phyloP scores from a whole-genome alignment of 2,888 invertebrate genomes.

The Stratiomys singularior region DNA sequence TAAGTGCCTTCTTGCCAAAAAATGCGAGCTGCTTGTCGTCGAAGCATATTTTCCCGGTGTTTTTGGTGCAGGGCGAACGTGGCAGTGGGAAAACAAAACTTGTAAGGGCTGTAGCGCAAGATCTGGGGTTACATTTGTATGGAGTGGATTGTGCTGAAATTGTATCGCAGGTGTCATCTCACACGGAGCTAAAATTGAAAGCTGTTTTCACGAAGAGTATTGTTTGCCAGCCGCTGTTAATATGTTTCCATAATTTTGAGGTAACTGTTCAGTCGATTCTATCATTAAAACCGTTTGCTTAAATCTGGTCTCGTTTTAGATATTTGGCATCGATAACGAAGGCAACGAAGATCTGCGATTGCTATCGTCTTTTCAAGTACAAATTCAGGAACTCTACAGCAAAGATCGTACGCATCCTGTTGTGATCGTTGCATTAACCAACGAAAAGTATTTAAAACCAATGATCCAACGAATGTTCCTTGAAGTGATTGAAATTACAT shows the following conservation, averaged over 20 bases:
- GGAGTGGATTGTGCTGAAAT: slow-evolving; percentile 79
- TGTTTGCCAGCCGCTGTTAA: slow-evolving; percentile 78
- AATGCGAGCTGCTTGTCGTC: slow-evolving; percentile 61
- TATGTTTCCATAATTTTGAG: slow-evolving; percentile 71
- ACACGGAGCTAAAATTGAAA: slow-evolving; percentile 84
- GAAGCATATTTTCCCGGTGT: slow-evolving; percentile 70
- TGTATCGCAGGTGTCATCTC: slow-evolving; percentile 80
- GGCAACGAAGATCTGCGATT: slow-evolving; percentile 81
- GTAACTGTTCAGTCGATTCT: slow-evolving; percentile 54
- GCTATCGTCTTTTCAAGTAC: slow-evolving; percentile 74
- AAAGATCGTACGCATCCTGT: slow-evolving; percentile 74
- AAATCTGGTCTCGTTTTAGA: slow-evolving; percentile 63
- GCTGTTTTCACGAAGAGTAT: slow-evolving; percentile 76
- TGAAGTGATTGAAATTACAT: slow-evolving; percentile 73
- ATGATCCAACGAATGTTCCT: slow-evolving; percentile 76
- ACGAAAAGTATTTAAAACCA: slow-evolving; percentile 72
- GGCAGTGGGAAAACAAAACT: slow-evolving; percentile 77
- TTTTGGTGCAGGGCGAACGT: slow-evolving; percentile 75
- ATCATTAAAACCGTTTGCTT: neutral
- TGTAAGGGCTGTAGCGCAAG: slow-evolving; percentile 68
- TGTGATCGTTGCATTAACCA: slow-evolving; percentile 78
- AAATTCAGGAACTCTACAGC: slow-evolving; percentile 72
- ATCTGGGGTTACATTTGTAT: slow-evolving; percentile 76
- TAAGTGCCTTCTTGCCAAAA: slow-evolving; percentile 72
- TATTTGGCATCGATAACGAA: slow-evolving; percentile 80